phyloP scores from a whole-genome alignment of 2,888 invertebrate genomes.

The Mellilla xanthometata region DNA sequence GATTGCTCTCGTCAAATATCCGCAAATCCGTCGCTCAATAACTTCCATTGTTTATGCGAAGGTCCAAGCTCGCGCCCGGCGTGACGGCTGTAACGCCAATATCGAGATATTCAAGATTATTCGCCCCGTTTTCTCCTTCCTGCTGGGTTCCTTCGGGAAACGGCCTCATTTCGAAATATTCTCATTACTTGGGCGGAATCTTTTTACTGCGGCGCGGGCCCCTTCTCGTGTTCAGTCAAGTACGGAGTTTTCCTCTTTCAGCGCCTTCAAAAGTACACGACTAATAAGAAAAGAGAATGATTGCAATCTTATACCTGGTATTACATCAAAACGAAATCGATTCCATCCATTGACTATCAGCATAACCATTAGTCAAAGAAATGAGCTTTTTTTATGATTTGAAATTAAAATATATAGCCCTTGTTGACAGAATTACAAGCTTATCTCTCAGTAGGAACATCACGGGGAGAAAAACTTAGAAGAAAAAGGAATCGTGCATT shows the following conservation, averaged over 20 bases:
- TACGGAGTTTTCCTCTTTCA: conserved; percentile 63
- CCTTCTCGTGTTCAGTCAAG: conserved; percentile 61
- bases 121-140: conserved; percentile 44
- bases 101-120: conserved; percentile 44
- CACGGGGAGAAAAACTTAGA: conserved; percentile 38
- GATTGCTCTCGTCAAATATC: conserved; percentile 49
- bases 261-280: conserved; percentile 58
- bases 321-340: no score
- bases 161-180: conserved; percentile 61
- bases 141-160: conserved; percentile 51
- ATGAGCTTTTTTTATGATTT: conserved; percentile 26
- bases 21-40: conserved; percentile 55
- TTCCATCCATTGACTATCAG: no score
- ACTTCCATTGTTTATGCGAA: conserved; percentile 53
- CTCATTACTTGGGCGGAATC: conserved; percentile 68
- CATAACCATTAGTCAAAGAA: conserved; percentile 6
- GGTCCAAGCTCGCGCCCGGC: conserved; percentile 37
- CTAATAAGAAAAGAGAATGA: conserved; percentile 71
- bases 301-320: conserved; percentile 60
- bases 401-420: conserved; percentile 36
- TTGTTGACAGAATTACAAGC: conserved; percentile 55
- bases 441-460: conserved; percentile 53
- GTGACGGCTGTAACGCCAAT: conserved; percentile 47
- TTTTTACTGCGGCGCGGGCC: conserved; percentile 58
- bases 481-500: conserved; percentile 50